Conservation (phyloP, 2,113 vertebrate species). For the Cephalopterus ornatus region DNA sequence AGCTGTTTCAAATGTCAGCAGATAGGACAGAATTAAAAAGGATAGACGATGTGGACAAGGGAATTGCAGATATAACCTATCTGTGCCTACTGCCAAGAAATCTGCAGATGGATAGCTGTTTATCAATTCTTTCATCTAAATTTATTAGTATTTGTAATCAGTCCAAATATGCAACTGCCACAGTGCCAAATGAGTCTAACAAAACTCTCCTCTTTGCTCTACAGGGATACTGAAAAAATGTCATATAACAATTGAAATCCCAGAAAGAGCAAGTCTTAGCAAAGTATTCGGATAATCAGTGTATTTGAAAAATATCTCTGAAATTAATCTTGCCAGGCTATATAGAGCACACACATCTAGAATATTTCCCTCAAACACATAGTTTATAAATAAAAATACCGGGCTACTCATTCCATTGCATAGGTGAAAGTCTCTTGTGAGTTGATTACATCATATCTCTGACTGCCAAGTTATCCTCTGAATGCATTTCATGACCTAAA, state of each 20-base stretch:
- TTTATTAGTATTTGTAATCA: constrained; percentile 31
- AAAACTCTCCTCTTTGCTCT: not conserved
- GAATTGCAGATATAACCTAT: constrained; percentile 29
- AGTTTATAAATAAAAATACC: not conserved
- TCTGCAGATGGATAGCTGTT: constrained; percentile 21
- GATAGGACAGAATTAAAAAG: constrained; percentile 46
- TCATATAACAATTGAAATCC: not conserved
- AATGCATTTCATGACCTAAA: not conserved
- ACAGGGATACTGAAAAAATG: not conserved
- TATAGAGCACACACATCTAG: not conserved
- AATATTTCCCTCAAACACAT: not conserved
- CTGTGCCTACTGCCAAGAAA: not conserved
- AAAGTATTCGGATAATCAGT: not conserved
- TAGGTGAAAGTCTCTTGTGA: not conserved
- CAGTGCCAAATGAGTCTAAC: not conserved
- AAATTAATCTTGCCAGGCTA: not conserved
- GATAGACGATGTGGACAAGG: constrained; percentile 3
- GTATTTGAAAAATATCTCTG: not conserved
- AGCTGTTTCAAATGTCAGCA: constrained; percentile 63
- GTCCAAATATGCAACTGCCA: not conserved
- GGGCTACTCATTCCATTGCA: not conserved
- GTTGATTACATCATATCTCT: not conserved
- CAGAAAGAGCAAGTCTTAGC: not conserved
- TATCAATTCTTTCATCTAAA: constrained; percentile 14
- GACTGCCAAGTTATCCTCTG: not conserved